Conservation (phyloP, 2,888 invertebrate species). For the Tridacna crocea region DNA sequence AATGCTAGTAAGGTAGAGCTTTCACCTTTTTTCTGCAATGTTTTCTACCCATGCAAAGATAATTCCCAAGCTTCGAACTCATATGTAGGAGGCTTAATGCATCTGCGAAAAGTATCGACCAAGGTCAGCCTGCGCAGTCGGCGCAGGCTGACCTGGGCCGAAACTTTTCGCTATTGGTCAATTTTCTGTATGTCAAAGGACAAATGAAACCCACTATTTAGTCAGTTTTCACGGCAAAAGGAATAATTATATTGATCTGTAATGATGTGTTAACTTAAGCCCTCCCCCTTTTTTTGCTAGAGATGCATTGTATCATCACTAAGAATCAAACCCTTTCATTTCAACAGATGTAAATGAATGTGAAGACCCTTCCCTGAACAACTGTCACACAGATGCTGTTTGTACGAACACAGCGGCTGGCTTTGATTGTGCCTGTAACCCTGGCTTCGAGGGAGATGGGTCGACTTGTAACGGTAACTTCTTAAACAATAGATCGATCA, state of each 20-base stretch:
- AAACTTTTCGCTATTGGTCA: too few species aligned
- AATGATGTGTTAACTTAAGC: neutral
- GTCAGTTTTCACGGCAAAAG: neutral
- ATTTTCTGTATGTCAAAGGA: too few species aligned
- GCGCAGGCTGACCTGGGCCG: too few species aligned
- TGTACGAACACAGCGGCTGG: neutral
- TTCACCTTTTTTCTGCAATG: too few species aligned
- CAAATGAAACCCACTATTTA: neutral
- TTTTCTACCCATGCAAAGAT: too few species aligned
- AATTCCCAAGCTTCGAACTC: too few species aligned
- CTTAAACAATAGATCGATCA: too few species aligned
- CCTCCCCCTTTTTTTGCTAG: neutral
- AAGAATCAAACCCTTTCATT: neutral
- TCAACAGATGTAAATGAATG: neutral
- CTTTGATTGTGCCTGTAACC: neutral
- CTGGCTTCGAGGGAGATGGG: neutral
- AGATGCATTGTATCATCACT: neutral
- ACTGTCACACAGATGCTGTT: neutral
- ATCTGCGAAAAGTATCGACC: too few species aligned
- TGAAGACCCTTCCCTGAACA: neutral
- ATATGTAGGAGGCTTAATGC: too few species aligned
- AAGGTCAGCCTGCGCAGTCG: too few species aligned
- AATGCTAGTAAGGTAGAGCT: too few species aligned
- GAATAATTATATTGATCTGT: neutral
- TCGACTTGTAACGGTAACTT: neutral